These are phyloP conservation scores for Rhyzopertha dominica DNA, from an alignment of 1,140 invertebrate genomes.

Conservation along the genomic window DNA sequence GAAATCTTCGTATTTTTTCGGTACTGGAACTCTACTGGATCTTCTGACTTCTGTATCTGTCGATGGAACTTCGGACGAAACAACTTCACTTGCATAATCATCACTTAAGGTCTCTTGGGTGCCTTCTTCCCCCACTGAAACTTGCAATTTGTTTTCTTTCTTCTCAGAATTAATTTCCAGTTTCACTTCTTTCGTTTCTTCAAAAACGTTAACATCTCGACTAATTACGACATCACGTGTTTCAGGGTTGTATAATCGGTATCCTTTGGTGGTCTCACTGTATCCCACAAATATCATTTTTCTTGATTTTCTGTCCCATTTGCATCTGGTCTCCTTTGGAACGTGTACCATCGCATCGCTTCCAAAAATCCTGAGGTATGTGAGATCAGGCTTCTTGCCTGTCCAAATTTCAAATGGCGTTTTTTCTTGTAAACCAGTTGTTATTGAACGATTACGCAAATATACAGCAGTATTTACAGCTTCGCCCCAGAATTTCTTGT, in stretches of 20 bases:
- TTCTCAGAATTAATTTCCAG: not conserved
- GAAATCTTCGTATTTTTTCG: no score
- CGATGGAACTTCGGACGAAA: not conserved
- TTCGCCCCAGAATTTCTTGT: conserved; percentile 1
- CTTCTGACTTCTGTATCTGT: no score
- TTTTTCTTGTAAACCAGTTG: not conserved
- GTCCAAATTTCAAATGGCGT: conserved; percentile 13
- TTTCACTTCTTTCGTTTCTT: not conserved
- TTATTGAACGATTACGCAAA: not conserved
- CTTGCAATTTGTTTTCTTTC: no score
- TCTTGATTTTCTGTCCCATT: conserved; percentile 2
- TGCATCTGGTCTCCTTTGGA: conserved; percentile 5
- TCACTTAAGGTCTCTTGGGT: not conserved
- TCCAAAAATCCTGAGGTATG: conserved; percentile 3
- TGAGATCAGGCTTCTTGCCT: conserved; percentile 4
- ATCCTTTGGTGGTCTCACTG: conserved; percentile 2
- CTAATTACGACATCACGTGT: conserved; percentile 2
- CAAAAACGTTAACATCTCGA: conserved; percentile 10
- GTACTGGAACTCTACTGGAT: no score
- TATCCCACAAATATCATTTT: conserved; percentile 12
- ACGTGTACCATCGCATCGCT: not conserved
- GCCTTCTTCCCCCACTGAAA: not conserved
- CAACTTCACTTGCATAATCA: not conserved
- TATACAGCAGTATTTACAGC: conserved; percentile 6
- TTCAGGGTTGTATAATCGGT: conserved; percentile 6